phyloP scores from a whole-genome alignment of 2,113 vertebrate genomes.

The Megaceryle torquata region DNA sequence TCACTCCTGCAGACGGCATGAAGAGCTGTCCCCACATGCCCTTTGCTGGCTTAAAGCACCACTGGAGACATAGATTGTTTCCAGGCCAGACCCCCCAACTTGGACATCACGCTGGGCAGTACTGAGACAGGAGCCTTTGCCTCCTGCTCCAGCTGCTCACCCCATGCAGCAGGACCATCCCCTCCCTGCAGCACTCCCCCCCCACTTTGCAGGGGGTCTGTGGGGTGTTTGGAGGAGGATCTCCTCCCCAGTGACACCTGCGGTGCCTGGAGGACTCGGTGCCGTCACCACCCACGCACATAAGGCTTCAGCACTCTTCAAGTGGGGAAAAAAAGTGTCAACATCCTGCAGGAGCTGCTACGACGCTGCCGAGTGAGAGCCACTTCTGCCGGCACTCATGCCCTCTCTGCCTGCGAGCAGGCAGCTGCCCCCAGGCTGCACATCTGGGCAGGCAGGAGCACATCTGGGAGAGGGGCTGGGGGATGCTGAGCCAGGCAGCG shows the following conservation, averaged over 20 bases:
- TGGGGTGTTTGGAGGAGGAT: fast-evolving
- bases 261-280: neutral
- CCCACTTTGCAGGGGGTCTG: fast-evolving
- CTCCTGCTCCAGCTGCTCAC: neutral
- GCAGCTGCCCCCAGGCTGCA: neutral
- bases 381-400: fast-evolving
- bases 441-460: neutral
- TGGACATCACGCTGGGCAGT: neutral
- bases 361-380: fast-evolving
- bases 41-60: neutral
- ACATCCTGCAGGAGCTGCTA: neutral
- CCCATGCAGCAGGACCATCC: neutral
- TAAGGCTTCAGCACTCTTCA: neutral
- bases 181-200: neutral
- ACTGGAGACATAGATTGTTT: neutral
- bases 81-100: neutral
- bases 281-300: fast-evolving
- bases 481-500: neutral
- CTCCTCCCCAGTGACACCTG: neutral
- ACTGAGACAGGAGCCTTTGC: neutral
- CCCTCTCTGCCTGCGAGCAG: neutral
- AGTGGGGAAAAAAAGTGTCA: neutral
- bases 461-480: neutral
- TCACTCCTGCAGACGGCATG: neutral
- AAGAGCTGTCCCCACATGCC: neutral